Base-by-base conservation (phyloP, 1,140 invertebrate genomes). In the Linepithema humile region DNA sequence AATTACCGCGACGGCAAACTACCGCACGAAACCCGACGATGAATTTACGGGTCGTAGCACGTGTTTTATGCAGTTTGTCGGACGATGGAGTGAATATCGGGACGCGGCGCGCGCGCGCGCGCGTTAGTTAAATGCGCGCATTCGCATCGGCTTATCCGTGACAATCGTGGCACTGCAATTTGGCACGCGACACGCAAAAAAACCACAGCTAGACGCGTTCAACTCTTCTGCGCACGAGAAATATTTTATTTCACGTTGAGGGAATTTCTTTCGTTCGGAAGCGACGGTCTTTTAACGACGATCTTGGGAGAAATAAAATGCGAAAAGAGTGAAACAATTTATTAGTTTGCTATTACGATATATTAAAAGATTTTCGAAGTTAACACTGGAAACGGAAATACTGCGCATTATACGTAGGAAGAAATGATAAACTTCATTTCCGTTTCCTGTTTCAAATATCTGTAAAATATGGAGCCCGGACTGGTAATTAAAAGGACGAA, bases 1-100 rank as follows among this genome's bases (percentile, higher is more conserved):
- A 85, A 90, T 89, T 85, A 86, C 74, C 65, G 70, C 67, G 65
- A 85, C 75, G 50, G 69, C 70, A 83, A 83, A 82, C 82, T 82
- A 83, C 70, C 83, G 80, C 77, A 80, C 75, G 75, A 70, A 80
- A 26, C 75, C 50, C 75, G 64, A 20, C 75, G 75, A 80, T 80
- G 64, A 80, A 80, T 80, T 80, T 80, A 70, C 74, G 74, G 74
- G 74, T 65, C 74, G 74, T 15, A 70, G 48, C 75, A 80, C 75
- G 75, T 80, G 75, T 80, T 80, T 80, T 80, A 80, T 69, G 75
- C 75, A 80, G 75, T 80, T 80, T 80, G 35, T 70, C 75, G 75
- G 64, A 23, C 38, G 64, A 32, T 35, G 64, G 32, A 77, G 74
- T 65, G 74, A 77, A 70, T 70, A 80, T 78, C 69, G 62, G 32